phyloP scores from a whole-genome alignment of 2,113 vertebrate genomes.

The Sceloporus tristichus region DNA sequence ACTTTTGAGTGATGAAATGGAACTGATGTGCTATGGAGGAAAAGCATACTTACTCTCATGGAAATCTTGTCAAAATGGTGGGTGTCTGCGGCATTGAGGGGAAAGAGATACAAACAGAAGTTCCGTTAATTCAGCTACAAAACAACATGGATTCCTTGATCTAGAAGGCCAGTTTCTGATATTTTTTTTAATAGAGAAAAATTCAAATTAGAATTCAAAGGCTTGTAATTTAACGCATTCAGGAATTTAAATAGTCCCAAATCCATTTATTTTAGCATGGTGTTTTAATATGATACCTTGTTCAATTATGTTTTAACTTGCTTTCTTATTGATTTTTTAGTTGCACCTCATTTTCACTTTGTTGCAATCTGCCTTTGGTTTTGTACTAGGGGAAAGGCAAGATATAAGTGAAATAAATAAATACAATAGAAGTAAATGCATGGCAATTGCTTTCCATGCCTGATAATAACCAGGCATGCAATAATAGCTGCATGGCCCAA shows the following conservation, averaged over 20 bases:
- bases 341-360: too few species aligned
- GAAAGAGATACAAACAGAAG: background rate
- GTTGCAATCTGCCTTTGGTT: too few species aligned
- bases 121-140: background rate
- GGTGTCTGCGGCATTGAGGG: background rate
- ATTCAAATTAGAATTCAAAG: conserved; percentile 3
- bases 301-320: too few species aligned
- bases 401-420: too few species aligned
- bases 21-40: background rate
- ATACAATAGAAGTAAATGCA: too few species aligned
- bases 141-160: too few species aligned
- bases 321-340: too few species aligned
- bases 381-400: too few species aligned
- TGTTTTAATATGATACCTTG: too few species aligned
- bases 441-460: background rate
- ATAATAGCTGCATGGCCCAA: background rate
- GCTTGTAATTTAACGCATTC: background rate
- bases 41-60: background rate
- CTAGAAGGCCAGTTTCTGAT: background rate
- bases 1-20: background rate
- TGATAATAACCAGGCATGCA: background rate
- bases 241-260: background rate
- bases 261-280: background rate
- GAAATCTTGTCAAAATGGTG: background rate
- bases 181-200: background rate